phyloP scores from a whole-genome alignment of 2,113 vertebrate species.

The Smithornis capensis region DNA sequence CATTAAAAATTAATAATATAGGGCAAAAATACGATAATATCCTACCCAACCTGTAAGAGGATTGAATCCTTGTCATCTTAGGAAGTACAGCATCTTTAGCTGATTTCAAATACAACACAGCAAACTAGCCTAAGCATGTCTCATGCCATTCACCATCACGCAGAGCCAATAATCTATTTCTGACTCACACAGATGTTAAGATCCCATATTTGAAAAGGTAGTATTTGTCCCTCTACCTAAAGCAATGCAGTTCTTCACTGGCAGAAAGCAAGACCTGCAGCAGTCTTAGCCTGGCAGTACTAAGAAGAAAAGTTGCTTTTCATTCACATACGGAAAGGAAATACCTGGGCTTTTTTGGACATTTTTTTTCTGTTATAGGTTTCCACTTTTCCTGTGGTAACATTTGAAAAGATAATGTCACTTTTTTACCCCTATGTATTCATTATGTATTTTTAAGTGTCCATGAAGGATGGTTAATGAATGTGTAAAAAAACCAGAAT shows the following conservation, averaged over 20 bases:
- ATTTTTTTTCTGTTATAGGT: background rate
- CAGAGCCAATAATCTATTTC: background rate
- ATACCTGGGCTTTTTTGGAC: background rate
- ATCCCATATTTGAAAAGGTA: background rate
- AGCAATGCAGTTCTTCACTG: background rate
- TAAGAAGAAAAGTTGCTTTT: background rate
- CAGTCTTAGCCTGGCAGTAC: background rate
- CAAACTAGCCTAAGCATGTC: background rate
- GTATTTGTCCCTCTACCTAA: constrained; percentile 12
- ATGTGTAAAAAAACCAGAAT: background rate
- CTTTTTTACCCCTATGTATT: background rate
- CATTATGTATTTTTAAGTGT: background rate
- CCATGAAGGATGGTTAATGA: background rate
- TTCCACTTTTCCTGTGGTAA: background rate
- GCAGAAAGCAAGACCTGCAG: background rate
- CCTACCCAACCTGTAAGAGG: background rate
- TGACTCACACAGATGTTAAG: background rate
- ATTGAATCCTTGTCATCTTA: background rate
- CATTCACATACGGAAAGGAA: background rate
- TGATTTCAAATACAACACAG: background rate
- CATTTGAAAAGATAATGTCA: background rate
- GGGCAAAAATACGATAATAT: background rate
- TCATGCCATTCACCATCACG: background rate
- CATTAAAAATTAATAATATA: background rate
- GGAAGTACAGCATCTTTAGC: background rate